Conservation (phyloP, 2,113 vertebrate species). For the Lethenteron reissneri region DNA sequence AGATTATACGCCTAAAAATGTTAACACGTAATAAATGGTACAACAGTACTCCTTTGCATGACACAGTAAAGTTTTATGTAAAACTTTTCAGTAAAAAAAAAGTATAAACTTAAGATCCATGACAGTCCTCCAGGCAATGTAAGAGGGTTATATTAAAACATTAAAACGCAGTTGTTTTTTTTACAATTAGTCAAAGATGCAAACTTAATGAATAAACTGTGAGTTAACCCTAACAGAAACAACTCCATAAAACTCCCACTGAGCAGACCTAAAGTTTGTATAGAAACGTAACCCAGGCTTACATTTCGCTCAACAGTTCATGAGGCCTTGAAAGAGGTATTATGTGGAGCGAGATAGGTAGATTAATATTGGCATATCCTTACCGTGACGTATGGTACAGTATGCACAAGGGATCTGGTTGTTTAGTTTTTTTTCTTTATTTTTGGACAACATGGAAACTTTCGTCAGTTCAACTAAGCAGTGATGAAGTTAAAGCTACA, state of each 20-base stretch:
- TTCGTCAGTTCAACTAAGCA: constrained; percentile 2
- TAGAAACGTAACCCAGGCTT: neutral
- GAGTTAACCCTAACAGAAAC: neutral
- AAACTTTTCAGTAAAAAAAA: neutral
- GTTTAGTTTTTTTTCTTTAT: neutral
- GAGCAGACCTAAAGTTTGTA: neutral
- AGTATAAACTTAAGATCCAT: neutral
- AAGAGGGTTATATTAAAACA: neutral
- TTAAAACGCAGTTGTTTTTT: neutral
- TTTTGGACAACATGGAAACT: neutral
- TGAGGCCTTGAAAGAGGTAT: constrained; percentile 4
- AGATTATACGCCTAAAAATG: neutral
- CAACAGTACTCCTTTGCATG: neutral
- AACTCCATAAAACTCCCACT: neutral
- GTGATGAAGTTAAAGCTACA: constrained; percentile 1
- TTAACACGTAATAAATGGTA: neutral
- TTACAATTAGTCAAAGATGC: neutral
- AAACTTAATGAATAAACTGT: constrained; percentile 1
- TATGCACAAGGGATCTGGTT: neutral
- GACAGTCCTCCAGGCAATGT: neutral
- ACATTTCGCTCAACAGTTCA: constrained; percentile 2
- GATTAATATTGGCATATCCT: constrained; percentile 1
- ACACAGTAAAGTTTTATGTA: neutral
- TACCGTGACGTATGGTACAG: neutral
- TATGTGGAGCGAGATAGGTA: constrained; percentile 2